A percentile compares a stretch with the other conserved stretches of the same genome.
Evolutionary conservation across 2,113 vertebrate genomes (phyloP).

Genomic region (Heteronetta atricapilla): DNA sequence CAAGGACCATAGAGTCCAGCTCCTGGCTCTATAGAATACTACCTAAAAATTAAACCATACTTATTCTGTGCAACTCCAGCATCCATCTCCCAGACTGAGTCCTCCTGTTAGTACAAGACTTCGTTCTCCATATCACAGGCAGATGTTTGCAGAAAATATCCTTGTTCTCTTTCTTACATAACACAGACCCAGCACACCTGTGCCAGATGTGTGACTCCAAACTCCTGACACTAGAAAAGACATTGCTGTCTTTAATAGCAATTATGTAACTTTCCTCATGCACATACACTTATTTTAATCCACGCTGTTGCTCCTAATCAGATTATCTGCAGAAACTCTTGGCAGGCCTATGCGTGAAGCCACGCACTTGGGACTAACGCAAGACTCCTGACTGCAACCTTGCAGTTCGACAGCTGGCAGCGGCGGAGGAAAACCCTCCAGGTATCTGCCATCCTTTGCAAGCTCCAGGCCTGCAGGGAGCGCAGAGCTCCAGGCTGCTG

Average conservation of each 20-base stretch:
- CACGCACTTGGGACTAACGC: too few species aligned
- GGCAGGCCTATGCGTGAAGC: too few species aligned
- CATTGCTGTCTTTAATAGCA: neutral
- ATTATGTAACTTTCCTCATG: neutral
- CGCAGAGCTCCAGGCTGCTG: neutral
- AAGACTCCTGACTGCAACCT: neutral
- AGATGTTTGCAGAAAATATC: neutral
- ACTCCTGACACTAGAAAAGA: neutral
- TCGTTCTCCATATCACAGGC: neutral
- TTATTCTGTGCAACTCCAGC: neutral
- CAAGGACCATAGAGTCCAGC: neutral
- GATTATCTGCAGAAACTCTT: neutral
- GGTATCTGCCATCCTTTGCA: neutral
- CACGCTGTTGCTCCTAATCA: neutral
- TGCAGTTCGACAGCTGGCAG: neutral
- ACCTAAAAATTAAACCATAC: neutral
- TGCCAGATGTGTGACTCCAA: neutral
- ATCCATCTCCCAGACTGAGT: neutral
- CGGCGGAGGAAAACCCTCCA: neutral
- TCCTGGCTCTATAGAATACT: neutral
- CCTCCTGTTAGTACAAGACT: neutral
- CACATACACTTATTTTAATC: neutral
- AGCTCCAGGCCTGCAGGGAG: neutral
- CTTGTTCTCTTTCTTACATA: neutral
- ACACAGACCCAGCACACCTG: neutral